Conservation (phyloP, 1,140 invertebrate genomes). For the Drosophila nannoptera region DNA sequence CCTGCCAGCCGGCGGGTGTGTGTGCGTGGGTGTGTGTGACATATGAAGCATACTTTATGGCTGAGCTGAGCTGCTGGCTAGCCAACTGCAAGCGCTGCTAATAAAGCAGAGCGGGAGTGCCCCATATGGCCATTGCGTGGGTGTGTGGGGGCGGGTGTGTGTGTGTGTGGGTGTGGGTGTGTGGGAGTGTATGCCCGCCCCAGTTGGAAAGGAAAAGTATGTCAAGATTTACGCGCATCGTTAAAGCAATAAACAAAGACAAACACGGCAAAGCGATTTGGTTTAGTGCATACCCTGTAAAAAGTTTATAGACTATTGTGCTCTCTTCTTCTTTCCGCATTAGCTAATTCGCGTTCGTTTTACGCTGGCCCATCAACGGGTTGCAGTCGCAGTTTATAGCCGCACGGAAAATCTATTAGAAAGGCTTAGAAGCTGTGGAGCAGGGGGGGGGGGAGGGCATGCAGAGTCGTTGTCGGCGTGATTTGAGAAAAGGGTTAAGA, state of each 20-base stretch:
- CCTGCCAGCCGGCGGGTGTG: slow-evolving; percentile 2
- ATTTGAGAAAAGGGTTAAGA: too few species aligned
- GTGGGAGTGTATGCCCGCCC: slow-evolving; percentile 17
- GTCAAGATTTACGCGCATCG: slow-evolving; percentile 76
- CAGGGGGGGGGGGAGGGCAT: too few species aligned
- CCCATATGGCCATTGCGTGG: neutral
- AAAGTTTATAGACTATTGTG: neutral
- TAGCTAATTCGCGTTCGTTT: too few species aligned
- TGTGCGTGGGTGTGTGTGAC: slow-evolving; percentile 25
- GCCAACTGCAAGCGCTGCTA: slow-evolving; percentile 44
- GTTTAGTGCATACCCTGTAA: slow-evolving; percentile 15
- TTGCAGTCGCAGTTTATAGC: too few species aligned
- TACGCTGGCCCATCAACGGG: too few species aligned
- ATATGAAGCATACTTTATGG: slow-evolving; percentile 49
- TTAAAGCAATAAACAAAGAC: slow-evolving; percentile 65
- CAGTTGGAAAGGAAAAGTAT: slow-evolving; percentile 55
- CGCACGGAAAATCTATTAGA: too few species aligned
- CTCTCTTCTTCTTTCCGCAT: too few species aligned
- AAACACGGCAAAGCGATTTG: neutral
- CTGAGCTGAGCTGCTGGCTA: slow-evolving; percentile 33
- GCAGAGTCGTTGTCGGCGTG: too few species aligned
- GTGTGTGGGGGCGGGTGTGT: neutral
- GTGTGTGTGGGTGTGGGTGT: slow-evolving; percentile 5
- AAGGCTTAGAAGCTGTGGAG: too few species aligned
- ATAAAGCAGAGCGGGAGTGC: slow-evolving; percentile 39